Evolutionary conservation across 2,797 vertebrate species (phyloP).

Genomic region (Cirrhinus mrigala): DNA sequence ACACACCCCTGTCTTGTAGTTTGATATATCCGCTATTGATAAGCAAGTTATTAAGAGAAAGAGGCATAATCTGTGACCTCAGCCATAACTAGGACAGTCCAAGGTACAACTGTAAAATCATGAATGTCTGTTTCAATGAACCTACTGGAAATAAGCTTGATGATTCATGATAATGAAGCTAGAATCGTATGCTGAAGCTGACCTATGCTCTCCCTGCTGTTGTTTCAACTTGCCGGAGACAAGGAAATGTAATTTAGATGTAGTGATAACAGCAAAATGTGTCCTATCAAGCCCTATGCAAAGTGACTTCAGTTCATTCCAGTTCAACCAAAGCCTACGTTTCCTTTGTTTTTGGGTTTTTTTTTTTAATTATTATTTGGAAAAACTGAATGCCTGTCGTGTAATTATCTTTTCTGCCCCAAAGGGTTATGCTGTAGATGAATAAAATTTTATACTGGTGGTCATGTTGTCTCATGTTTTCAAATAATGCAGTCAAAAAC

Average conservation of each 20-base stretch:
- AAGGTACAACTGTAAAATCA: neutral
- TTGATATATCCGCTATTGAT: neutral
- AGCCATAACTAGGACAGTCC: neutral
- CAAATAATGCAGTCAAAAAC: neutral
- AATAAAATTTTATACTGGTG: conserved; percentile 26
- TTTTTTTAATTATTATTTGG: neutral
- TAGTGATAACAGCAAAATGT: neutral
- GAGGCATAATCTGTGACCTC: neutral
- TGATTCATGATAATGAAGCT: neutral
- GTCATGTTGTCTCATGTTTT: neutral
- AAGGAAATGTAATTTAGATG: neutral
- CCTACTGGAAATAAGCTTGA: neutral
- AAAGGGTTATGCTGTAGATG: neutral
- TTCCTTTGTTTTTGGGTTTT: neutral
- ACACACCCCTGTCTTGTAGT: neutral
- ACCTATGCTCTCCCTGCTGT: neutral
- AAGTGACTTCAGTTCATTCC: neutral
- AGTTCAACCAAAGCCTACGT: neutral
- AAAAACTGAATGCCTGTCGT: neutral
- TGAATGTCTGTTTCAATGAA: neutral
- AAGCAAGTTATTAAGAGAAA: neutral
- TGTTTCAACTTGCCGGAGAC: conserved; percentile 23
- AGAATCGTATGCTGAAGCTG: neutral
- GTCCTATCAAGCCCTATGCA: conserved; percentile 1
- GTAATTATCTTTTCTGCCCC: conserved; percentile 6